Base-by-base conservation (phyloP, 35 echinoderm and acorn worm genomes). In the Ophiothrix spiculata region DNA sequence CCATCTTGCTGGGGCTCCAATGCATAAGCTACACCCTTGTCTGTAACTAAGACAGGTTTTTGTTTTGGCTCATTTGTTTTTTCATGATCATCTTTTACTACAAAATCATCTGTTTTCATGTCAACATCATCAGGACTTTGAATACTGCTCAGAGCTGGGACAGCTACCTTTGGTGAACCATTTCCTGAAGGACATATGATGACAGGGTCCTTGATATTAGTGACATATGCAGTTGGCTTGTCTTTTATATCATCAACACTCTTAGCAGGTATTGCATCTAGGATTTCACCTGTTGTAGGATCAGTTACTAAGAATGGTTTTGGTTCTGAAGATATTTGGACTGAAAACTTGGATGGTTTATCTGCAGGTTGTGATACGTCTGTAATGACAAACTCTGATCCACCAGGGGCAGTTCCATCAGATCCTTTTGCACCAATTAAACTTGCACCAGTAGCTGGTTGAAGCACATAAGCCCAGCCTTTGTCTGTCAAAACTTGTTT, bases 401-500 rank as follows among this genome's bases (percentile, higher is more conserved):
- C 13, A 35, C 36, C 25, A 11, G 63, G 38, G 33, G 41, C 45
- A 46, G 41, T 33, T 25, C 80, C 88, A 76, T 80, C 88, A 78
- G 83, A 42, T 33, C 54, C 63, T 78, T 80, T 69, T 35, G 31
- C 37, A 36, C 56, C 69, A 36, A 49, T 56, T 15, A 69, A 25
- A 42, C 83, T 81, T 84, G 32, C 35, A 14, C 63, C 60, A 12
- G 60, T 60, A 36, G 63, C 35, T 2, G 90, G 90, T 40, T 46
- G 79, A 37, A 91, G 56, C 17, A 86, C 54, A 86, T 75, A 91
- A 28, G 90, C 90, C 69, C 49, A 77, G 56, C 90, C 90, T 33
- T 91, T 40, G 36, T 86, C 76, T 91, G 90, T 91, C 25, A 90
- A 54, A 63, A 84, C 32, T 12, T 80, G 78, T 36, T 84, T 45